phyloP scores from a whole-genome alignment of 1,140 invertebrate genomes.

The Leucophenga varia region DNA sequence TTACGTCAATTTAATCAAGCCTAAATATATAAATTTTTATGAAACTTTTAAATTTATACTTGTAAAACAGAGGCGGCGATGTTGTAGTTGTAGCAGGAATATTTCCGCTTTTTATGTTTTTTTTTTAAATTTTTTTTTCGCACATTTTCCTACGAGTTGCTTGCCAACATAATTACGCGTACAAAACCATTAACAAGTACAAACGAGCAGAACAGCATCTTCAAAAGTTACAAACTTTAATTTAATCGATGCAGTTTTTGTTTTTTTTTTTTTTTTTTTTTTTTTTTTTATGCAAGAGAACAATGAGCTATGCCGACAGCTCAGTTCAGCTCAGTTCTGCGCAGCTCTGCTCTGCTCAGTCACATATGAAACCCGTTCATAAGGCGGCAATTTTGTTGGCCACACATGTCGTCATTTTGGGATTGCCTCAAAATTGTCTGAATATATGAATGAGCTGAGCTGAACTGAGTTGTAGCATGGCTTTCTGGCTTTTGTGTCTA shows the following conservation, averaged over 20 bases:
- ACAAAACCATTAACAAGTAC: slow-evolving; percentile 53
- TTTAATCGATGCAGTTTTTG: background rate
- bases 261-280: background rate
- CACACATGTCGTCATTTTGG: slow-evolving; percentile 51
- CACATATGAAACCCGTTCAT: slow-evolving; percentile 7
- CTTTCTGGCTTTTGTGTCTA: slow-evolving; percentile 7
- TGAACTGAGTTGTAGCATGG: background rate
- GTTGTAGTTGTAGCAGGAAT: background rate
- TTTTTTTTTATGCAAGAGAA: no score
- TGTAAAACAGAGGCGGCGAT: no score
- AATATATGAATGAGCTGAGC: slow-evolving; percentile 7
- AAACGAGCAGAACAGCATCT: slow-evolving; percentile 41
- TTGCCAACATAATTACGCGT: slow-evolving; percentile 54
- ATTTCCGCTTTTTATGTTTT: slow-evolving; percentile 38
- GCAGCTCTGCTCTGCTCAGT: no score
- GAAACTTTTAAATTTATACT: slow-evolving; percentile 3
- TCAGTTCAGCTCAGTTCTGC: no score
- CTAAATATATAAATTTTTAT: no score
- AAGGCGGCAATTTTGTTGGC: slow-evolving; percentile 33
- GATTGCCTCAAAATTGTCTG: slow-evolving; percentile 14
- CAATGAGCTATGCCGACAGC: slow-evolving; percentile 24
- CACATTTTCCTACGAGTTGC: slow-evolving; percentile 26
- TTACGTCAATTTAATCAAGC: no score
- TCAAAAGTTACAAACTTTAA: background rate
- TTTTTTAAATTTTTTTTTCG: no score